A percentile compares a stretch with the other conserved stretches of the same genome.
Evolutionary conservation across 2,888 invertebrate genomes (phyloP).

Genomic region (Biston stratarius): DNA sequence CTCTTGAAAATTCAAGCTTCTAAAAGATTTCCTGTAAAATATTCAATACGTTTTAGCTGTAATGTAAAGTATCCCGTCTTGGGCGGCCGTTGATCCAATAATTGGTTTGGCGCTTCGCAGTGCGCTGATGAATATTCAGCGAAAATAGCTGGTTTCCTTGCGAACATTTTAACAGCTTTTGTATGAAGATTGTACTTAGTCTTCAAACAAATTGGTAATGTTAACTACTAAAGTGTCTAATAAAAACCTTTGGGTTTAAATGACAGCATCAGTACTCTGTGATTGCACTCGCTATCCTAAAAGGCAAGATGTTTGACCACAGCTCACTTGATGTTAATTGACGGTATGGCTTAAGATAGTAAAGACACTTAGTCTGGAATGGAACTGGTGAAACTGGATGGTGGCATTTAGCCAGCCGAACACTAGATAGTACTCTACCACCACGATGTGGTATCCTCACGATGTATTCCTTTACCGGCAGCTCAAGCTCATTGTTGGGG

Average conservation of each 20-base stretch:
- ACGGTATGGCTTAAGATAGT: too few species aligned
- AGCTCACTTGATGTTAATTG: too few species aligned
- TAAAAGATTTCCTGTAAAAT: constrained; percentile 28
- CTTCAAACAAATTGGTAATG: neutral
- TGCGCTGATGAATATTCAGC: constrained; percentile 57
- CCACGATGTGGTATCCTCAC: too few species aligned
- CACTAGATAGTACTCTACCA: too few species aligned
- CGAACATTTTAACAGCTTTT: constrained; percentile 4
- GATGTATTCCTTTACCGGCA: too few species aligned
- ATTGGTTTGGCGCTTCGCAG: constrained; percentile 51
- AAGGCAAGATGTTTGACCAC: too few species aligned
- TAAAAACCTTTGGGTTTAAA: neutral
- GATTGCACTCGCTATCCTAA: neutral
- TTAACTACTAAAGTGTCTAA: neutral
- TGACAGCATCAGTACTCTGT: neutral
- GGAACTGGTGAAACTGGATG: too few species aligned
- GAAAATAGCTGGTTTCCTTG: neutral
- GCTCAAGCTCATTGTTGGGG: too few species aligned
- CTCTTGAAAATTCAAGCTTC: constrained; percentile 13
- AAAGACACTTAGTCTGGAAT: too few species aligned
- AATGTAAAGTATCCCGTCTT: constrained; percentile 26
- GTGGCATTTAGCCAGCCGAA: too few species aligned
- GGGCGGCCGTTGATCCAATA: constrained; percentile 51
- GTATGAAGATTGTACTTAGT: neutral
- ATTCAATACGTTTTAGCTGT: constrained; percentile 27